These are phyloP conservation scores for Macrophya alboannulata DNA, from an alignment of 2,888 invertebrate genomes.

Conservation along the genomic window DNA sequence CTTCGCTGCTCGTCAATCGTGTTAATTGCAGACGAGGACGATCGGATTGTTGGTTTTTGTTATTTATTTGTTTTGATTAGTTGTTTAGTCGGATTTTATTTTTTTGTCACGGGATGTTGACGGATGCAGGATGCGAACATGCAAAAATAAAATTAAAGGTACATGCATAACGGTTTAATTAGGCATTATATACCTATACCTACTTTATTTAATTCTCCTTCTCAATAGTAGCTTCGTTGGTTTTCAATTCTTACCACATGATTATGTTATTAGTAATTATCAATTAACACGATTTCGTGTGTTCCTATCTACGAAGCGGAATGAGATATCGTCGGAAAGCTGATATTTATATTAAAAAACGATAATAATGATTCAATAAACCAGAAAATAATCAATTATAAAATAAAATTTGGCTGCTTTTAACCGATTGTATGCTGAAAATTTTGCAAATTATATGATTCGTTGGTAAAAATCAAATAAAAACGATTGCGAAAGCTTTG, in stretches of 20 bases:
- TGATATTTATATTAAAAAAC: slow-evolving; percentile 11
- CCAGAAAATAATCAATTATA: not conserved
- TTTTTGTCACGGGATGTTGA: slow-evolving; percentile 44
- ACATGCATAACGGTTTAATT: slow-evolving; percentile 34
- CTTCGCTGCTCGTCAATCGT: slow-evolving; percentile 42
- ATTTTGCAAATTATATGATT: not conserved
- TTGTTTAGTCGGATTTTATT: slow-evolving; percentile 15
- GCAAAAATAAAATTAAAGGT: slow-evolving; percentile 50
- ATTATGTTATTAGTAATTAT: slow-evolving; percentile 16
- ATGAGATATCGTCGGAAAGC: not conserved
- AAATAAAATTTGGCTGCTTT: not conserved
- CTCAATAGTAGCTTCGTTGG: slow-evolving; percentile 62
- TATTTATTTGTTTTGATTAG: slow-evolving; percentile 11
- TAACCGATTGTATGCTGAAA: not conserved
- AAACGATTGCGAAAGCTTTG: not conserved
- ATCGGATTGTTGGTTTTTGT: slow-evolving; percentile 30
- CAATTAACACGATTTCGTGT: not conserved
- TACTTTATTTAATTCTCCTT: slow-evolving; percentile 73
- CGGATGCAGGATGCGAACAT: slow-evolving; percentile 50
- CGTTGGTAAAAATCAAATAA: not conserved
- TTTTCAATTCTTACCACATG: not conserved
- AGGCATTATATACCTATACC: slow-evolving; percentile 4
- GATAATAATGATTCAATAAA: not conserved
- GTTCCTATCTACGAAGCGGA: not conserved
- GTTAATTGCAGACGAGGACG: slow-evolving; percentile 27